These are phyloP conservation scores for Percopsis omiscomaycus DNA, from an alignment of 2,797 vertebrate species.

Conservation along the genomic window DNA sequence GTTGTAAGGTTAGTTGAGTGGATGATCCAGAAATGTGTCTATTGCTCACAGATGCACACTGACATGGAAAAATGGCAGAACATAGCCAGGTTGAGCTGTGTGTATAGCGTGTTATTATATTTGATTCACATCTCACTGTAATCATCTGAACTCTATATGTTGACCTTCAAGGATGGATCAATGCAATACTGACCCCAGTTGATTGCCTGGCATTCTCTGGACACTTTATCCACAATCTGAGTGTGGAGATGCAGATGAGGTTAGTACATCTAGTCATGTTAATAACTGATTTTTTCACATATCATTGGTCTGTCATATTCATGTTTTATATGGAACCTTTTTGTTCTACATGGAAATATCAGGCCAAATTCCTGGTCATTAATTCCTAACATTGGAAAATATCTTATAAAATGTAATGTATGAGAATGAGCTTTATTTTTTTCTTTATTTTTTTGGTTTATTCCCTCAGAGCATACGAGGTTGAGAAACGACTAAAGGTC, in stretches of 20 bases:
- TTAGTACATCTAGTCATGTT: slow-evolving; percentile 51
- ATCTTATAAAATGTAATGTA: not conserved
- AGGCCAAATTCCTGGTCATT: slow-evolving; percentile 24
- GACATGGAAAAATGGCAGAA: too few relatives aligned
- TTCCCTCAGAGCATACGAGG: slow-evolving; percentile 90
- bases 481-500: slow-evolving; percentile 93
- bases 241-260: slow-evolving; percentile 99
- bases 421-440: slow-evolving; percentile 14
- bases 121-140: not conserved
- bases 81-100: too few relatives aligned
- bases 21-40: too few relatives aligned
- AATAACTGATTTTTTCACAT: not conserved
- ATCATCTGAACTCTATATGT: not conserved
- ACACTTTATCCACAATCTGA: slow-evolving; percentile 96
- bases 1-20: too few relatives aligned
- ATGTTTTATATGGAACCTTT: too few relatives aligned
- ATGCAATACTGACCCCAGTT: slow-evolving; percentile 94
- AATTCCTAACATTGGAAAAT: slow-evolving; percentile 25
- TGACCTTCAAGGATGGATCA: slow-evolving; percentile 90
- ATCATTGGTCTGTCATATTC: too few relatives aligned
- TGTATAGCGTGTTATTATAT: too few relatives aligned
- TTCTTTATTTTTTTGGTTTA: slow-evolving; percentile 19
- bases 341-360: not conserved
- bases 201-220: slow-evolving; percentile 96
- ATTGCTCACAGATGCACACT: too few relatives aligned